Conservation (phyloP, 2,888 invertebrate genomes). For the Heteromyza rotundicornis region DNA sequence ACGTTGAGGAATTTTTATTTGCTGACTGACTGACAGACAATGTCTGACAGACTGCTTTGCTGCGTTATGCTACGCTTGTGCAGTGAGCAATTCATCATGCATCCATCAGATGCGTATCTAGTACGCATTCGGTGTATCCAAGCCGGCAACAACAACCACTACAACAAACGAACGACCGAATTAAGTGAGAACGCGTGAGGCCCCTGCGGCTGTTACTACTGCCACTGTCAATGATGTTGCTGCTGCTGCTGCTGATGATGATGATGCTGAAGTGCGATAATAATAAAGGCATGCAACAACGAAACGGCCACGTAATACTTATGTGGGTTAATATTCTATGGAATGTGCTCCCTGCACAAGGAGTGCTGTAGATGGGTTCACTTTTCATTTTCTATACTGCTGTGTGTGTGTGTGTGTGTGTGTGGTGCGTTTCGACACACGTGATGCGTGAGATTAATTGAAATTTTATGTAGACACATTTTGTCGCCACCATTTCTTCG, state of each 20-base stretch:
- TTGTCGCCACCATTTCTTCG: background rate
- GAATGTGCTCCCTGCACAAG: background rate
- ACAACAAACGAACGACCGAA: background rate
- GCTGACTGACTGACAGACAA: background rate
- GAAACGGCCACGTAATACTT: background rate
- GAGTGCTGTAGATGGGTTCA: too few relatives aligned
- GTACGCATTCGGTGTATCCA: background rate
- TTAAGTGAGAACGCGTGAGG: background rate
- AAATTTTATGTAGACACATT: conserved; percentile 1
- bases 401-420: background rate
- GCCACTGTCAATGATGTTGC: background rate
- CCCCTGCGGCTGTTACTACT: background rate
- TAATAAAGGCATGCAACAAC: background rate
- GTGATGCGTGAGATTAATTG: conserved; percentile 1
- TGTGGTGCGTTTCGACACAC: background rate
- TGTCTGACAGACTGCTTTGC: background rate
- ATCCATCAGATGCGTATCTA: conserved; percentile 6
- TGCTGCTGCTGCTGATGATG: background rate
- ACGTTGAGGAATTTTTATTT: conserved; percentile 2
- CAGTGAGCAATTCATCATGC: conserved; percentile 3
- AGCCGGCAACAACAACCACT: background rate
- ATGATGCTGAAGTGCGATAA: conserved; percentile 3
- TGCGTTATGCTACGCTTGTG: background rate
- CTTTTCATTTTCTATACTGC: background rate
- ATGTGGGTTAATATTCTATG: conserved; percentile 4